These are phyloP conservation scores for Berghia stephanieae DNA, from an alignment of 1,140 invertebrate species.

Conservation along the genomic window DNA sequence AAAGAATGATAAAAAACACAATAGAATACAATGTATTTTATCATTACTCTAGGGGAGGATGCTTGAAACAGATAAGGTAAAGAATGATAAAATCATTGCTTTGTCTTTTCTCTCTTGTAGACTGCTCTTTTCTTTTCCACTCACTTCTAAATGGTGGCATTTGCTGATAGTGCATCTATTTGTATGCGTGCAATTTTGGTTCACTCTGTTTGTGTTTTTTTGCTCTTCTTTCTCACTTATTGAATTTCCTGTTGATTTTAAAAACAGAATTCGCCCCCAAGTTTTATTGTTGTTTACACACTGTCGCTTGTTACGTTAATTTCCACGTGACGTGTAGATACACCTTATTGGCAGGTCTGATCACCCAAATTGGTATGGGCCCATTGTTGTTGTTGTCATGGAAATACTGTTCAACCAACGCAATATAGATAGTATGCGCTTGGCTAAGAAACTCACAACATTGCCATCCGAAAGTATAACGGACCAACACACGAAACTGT, in stretches of 20 bases:
- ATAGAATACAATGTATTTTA: not conserved
- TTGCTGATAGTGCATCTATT: not conserved
- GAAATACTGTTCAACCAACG: too few species aligned
- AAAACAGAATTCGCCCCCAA: not conserved
- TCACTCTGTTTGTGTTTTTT: not conserved
- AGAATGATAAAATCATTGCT: not conserved
- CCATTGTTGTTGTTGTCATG: too few species aligned
- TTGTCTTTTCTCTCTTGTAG: not conserved
- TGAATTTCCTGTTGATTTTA: not conserved
- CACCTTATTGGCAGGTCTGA: too few species aligned
- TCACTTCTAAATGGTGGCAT: too few species aligned
- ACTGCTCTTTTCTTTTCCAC: too few species aligned
- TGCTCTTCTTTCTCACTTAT: not conserved
- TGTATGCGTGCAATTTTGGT: not conserved
- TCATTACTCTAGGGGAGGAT: conserved; percentile 45
- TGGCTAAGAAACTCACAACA: too few species aligned
- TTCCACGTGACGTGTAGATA: too few species aligned
- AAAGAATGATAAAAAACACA: not conserved
- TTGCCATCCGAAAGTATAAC: too few species aligned
- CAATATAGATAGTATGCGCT: too few species aligned
- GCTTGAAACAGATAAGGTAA: conserved; percentile 58
- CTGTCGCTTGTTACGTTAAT: not conserved
- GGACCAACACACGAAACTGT: too few species aligned
- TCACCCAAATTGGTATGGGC: too few species aligned
- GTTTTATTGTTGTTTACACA: not conserved